phyloP scores from a whole-genome alignment of 1,140 invertebrate species.

The Hypsibius dujardini region DNA sequence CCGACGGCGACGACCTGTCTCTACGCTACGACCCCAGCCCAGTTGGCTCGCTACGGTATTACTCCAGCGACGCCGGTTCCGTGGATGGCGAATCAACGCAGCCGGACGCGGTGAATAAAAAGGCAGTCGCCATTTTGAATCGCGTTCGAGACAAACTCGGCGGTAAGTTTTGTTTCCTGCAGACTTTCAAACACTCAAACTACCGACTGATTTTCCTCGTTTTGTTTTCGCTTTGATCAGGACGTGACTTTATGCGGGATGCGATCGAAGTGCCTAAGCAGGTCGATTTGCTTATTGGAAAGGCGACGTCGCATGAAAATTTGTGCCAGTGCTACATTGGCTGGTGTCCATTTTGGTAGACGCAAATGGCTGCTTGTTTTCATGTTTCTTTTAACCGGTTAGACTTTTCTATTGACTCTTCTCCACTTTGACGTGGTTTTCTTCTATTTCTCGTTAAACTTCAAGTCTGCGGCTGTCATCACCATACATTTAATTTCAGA shows the following conservation, averaged over 20 bases:
- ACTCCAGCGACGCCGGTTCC: slow-evolving; percentile 24
- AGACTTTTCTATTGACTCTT: neutral
- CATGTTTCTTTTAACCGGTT: neutral
- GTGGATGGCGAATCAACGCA: slow-evolving; percentile 32
- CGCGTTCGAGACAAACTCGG: slow-evolving; percentile 71
- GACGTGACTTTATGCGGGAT: slow-evolving; percentile 70
- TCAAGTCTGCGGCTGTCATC: too few relatives aligned
- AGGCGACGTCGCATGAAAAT: slow-evolving; percentile 96
- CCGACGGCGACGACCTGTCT: neutral
- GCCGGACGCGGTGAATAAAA: slow-evolving; percentile 71
- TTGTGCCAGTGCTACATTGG: slow-evolving; percentile 98
- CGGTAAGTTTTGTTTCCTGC: neutral
- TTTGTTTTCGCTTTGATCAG: slow-evolving; percentile 23
- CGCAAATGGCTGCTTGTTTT: neutral
- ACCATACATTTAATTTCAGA: too few relatives aligned
- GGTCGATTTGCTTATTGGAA: slow-evolving; percentile 80
- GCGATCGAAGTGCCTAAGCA: slow-evolving; percentile 62
- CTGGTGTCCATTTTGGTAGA: slow-evolving; percentile 55
- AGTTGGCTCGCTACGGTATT: slow-evolving; percentile 17
- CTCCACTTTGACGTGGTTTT: too few relatives aligned
- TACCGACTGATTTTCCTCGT: slow-evolving; percentile 19
- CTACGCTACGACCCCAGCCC: slow-evolving; percentile 3
- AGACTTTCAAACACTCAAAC: neutral
- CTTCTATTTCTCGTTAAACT: too few relatives aligned
- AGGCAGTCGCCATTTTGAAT: slow-evolving; percentile 71